Evolutionary conservation across 2,888 invertebrate genomes (phyloP), one percentile per base, ranked within the genome.

Genomic region (Drosophila nigritarsus): DNA sequence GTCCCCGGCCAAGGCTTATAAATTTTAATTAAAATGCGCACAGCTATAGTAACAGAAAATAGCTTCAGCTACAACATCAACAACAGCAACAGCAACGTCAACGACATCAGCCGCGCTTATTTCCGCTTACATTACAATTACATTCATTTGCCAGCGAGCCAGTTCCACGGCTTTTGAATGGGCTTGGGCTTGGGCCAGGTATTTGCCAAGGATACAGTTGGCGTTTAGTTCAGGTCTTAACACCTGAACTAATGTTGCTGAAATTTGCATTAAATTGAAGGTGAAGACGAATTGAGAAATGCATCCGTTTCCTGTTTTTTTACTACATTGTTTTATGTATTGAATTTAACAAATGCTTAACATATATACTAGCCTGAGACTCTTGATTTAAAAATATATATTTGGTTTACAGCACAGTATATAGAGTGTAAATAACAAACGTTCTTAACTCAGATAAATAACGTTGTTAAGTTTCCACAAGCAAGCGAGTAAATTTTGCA

Each of bases 81-180:
- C 24, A 45, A 15, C 45, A 20, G 15, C 38, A n/a, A 13, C 55
- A 54, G 38, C 55, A 48, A 61, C 79, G 64, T 65, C 83, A 66
- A 65, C 77, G 65, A 61, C 55, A 60, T 75, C 75, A 78, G 79
- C 53, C 78, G 74, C 67, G 89, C 84, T 88, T 88, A 86, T 88
- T 86, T 86, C 85, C 85, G 89, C 87, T 86, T 86, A 86, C 89
- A 86, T 88, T 88, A 86, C 85, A 86, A 88, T 86, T 86, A 86
- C 89, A 86, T 83, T 88, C 80, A 65, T 79, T 72, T 75, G 53
- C 49, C 61, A 51, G 54, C 27, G 38, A 48, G 45, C 13, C 76
- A 59, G 32, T 18, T 32, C 30, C 20, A n/a, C 8, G 55, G 54
- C 15, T 27, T 42, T 18, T 4, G 24, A 11, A 5, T 45, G 30